These are phyloP conservation scores for Ectemnius lituratus DNA, from an alignment of 2,888 invertebrate genomes.

Conservation along the genomic window DNA sequence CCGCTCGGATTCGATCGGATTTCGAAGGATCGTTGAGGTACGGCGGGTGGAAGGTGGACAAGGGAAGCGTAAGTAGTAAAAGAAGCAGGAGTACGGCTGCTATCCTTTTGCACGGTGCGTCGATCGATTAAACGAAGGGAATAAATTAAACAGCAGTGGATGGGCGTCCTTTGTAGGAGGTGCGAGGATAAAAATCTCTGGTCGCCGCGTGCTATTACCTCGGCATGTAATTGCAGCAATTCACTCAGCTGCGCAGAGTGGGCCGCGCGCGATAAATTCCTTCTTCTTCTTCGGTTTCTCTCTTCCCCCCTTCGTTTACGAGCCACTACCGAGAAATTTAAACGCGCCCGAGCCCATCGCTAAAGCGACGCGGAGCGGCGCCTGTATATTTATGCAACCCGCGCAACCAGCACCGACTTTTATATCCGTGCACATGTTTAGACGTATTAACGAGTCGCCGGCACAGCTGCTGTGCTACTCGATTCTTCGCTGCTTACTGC, in stretches of 20 bases:
- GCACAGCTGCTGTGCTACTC: conserved; percentile 43
- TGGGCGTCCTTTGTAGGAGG: conserved; percentile 45
- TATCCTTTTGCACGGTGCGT: background rate
- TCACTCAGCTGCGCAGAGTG: conserved; percentile 48
- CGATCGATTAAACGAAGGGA: conserved; percentile 17
- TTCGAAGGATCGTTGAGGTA: no score
- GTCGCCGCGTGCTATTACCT: conserved; percentile 52
- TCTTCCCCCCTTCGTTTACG: conserved; percentile 45
- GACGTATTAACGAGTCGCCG: conserved; percentile 50
- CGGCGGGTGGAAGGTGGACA: no score
- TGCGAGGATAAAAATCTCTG: conserved; percentile 52
- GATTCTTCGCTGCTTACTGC: background rate
- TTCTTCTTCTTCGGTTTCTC: conserved; percentile 37
- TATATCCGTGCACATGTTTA: conserved; percentile 54
- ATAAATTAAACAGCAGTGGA: conserved; percentile 9
- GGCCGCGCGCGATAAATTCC: conserved; percentile 56
- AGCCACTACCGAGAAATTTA: conserved; percentile 58
- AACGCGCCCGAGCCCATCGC: conserved; percentile 53
- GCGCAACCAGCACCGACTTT: conserved; percentile 38
- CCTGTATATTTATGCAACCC: conserved; percentile 48
- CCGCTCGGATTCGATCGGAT: no score
- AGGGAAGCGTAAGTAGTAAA: no score
- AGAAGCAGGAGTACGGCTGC: no score
- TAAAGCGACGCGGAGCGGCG: conserved; percentile 44
- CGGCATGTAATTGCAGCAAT: conserved; percentile 57